Percentiles rank a stretch among this genome's conserved stretches.
phyloP scores from a whole-genome alignment of 2,888 invertebrate genomes.

The Leptinotarsa juncta region DNA sequence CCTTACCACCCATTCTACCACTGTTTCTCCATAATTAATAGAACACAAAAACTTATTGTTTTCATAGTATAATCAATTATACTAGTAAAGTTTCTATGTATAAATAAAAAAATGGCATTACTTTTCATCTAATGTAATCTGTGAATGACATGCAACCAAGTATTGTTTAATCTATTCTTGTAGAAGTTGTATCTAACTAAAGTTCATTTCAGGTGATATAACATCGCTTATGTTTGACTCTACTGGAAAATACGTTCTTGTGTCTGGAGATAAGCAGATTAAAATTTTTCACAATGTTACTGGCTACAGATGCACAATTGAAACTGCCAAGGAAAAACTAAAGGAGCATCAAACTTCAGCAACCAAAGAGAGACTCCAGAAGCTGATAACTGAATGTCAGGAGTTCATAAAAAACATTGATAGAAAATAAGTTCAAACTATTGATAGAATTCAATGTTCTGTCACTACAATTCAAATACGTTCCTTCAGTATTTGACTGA shows the following conservation, averaged over 20 bases:
- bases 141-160: too few relatives aligned
- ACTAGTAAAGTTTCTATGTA: too few relatives aligned
- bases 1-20: too few relatives aligned
- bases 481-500: too few relatives aligned
- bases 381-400: conserved; percentile 74
- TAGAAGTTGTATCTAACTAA: background rate
- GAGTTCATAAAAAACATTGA: conserved; percentile 50
- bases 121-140: too few relatives aligned
- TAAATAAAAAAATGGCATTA: too few relatives aligned
- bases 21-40: too few relatives aligned
- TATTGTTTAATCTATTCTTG: too few relatives aligned
- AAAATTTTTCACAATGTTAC: conserved; percentile 83
- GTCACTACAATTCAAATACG: background rate
- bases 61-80: too few relatives aligned
- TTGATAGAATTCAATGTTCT: background rate
- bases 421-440: conserved; percentile 30
- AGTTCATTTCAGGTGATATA: conserved; percentile 73
- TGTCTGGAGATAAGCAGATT: conserved; percentile 81
- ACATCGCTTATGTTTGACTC: conserved; percentile 80
- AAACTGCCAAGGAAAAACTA: conserved; percentile 68
- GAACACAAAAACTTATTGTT: too few relatives aligned
- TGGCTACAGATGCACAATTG: conserved; percentile 71
- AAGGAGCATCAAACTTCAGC: conserved; percentile 75
- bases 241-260: conserved; percentile 78
- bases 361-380: conserved; percentile 80